phyloP scores from a whole-genome alignment of 1,140 invertebrate species.

The Hylaeus volcanicus region DNA sequence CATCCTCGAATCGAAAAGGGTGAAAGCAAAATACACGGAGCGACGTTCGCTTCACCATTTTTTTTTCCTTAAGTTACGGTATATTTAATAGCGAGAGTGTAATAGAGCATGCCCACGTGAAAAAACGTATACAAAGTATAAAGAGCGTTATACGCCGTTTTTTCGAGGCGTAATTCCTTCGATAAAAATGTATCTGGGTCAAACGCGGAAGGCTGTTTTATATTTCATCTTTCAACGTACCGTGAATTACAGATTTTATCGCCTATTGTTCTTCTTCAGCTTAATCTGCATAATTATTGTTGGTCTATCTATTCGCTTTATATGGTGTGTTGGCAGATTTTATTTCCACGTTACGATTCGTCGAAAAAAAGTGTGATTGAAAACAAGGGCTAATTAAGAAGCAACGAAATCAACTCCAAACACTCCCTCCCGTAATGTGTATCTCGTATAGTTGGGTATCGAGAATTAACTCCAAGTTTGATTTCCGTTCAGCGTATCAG shows the following conservation, averaged over 20 bases:
- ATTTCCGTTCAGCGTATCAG: slow-evolving; percentile 71
- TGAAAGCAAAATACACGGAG: not conserved
- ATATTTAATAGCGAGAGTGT: slow-evolving; percentile 27
- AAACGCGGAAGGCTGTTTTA: slow-evolving; percentile 30
- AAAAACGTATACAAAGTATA: slow-evolving; percentile 16
- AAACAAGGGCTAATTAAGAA: slow-evolving; percentile 70
- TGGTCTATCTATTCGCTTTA: slow-evolving; percentile 4
- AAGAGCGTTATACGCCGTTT: slow-evolving; percentile 18
- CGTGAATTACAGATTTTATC: slow-evolving; percentile 30
- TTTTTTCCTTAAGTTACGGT: slow-evolving; percentile 27
- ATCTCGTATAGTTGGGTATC: slow-evolving; percentile 56
- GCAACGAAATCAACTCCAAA: slow-evolving; percentile 64
- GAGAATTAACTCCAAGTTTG: slow-evolving; percentile 65
- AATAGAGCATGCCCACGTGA: slow-evolving; percentile 18
- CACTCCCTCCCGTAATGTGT: slow-evolving; percentile 45
- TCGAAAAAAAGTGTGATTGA: too few relatives aligned
- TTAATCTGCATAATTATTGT: slow-evolving; percentile 45
- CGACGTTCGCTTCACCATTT: slow-evolving; percentile 3
- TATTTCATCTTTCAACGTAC: slow-evolving; percentile 30
- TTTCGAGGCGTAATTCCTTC: slow-evolving; percentile 39
- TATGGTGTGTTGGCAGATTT: not conserved
- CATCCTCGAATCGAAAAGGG: not conserved
- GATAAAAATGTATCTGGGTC: slow-evolving; percentile 47
- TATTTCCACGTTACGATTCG: not conserved
- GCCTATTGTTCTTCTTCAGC: slow-evolving; percentile 24